phyloP scores from a whole-genome alignment of 2,113 vertebrate species.

The Rhodinocichla rosea region DNA sequence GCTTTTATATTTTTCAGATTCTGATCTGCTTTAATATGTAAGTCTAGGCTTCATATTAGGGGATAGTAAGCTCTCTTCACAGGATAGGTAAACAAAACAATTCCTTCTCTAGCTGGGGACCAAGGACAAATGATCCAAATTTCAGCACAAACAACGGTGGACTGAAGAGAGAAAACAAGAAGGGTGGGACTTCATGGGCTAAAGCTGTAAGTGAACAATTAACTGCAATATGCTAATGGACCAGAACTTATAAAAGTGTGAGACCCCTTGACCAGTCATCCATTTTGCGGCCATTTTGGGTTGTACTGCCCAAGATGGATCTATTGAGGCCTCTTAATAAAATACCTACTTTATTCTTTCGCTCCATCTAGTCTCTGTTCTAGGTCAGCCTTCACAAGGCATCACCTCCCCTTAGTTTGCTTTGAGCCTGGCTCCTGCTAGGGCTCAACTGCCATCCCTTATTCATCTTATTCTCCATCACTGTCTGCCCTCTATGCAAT shows the following conservation, averaged over 20 bases:
- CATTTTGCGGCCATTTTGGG: neutral
- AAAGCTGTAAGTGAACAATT: neutral
- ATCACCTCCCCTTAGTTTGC: neutral
- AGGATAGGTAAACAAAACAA: neutral
- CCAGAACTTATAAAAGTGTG: neutral
- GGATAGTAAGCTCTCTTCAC: neutral
- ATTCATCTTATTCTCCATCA: neutral
- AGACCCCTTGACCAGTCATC: rapidly evolving
- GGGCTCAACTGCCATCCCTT: neutral
- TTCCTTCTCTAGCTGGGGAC: neutral
- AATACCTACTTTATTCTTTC: neutral
- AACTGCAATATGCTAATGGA: neutral
- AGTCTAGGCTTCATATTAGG: neutral
- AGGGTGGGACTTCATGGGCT: neutral
- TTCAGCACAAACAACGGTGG: neutral
- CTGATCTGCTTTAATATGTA: neutral
- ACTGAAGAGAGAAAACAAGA: neutral
- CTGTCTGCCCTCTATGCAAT: neutral
- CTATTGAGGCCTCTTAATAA: neutral
- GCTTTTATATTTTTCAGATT: neutral
- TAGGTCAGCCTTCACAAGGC: neutral
- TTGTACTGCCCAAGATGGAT: neutral
- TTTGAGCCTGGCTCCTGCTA: neutral
- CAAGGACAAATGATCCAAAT: neutral
- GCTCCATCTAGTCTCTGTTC: neutral